These are phyloP conservation scores for Mohoua ochrocephala DNA, from an alignment of 2,113 vertebrate genomes.

Conservation along the genomic window DNA sequence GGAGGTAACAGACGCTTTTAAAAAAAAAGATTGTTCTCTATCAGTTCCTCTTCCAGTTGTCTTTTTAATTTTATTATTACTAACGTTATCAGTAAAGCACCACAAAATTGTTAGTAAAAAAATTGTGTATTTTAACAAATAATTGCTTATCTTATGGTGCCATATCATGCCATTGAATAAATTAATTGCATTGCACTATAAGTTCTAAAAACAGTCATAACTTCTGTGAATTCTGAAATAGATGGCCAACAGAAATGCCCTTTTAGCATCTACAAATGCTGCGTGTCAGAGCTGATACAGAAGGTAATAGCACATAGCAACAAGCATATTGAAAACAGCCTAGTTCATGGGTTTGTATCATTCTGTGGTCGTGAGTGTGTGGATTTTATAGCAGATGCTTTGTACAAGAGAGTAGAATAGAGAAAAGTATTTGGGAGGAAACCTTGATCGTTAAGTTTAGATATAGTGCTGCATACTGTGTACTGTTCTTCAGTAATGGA, in stretches of 20 bases:
- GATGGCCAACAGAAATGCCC: constrained; percentile 31
- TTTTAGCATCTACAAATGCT: neutral
- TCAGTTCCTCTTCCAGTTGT: neutral
- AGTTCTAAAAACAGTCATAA: constrained; percentile 12
- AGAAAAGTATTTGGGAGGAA: neutral
- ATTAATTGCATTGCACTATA: constrained; percentile 4
- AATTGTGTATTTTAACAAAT: neutral
- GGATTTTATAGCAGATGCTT: constrained; percentile 22
- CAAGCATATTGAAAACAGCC: neutral
- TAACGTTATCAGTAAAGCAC: neutral
- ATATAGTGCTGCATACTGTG: neutral
- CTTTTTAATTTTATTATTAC: constrained; percentile 10
- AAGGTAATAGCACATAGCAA: neutral
- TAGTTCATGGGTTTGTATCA: neutral
- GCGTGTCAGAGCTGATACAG: constrained; percentile 8
- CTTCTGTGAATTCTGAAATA: constrained; percentile 25
- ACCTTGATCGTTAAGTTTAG: neutral
- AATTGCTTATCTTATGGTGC: constrained; percentile 39
- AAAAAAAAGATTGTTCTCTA: neutral
- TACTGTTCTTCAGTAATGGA: neutral
- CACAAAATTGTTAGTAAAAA: neutral
- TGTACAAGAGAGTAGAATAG: constrained; percentile 38
- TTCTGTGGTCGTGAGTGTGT: constrained; percentile 18
- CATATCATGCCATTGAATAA: constrained; percentile 8
- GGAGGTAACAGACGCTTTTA: neutral